A percentile compares a stretch with the other conserved stretches of the same genome.
Evolutionary conservation across 2,113 vertebrate species (phyloP).

Genomic region (Danionella cerebrum): DNA sequence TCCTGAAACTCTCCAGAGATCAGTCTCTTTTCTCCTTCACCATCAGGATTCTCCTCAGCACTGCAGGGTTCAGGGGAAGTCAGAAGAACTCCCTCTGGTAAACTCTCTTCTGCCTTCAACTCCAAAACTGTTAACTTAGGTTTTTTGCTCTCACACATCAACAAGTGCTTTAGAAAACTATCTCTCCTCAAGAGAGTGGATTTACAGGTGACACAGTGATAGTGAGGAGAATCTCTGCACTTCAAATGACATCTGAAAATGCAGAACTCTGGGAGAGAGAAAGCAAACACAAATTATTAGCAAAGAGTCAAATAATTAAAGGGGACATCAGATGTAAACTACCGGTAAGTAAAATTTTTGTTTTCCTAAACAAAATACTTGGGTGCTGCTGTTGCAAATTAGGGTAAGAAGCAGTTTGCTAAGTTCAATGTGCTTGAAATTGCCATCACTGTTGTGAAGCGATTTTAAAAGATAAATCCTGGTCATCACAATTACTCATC

Average conservation of each 20-base stretch:
- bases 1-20: background rate
- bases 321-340: too few relatives aligned
- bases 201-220: background rate
- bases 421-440: too few relatives aligned
- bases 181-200: constrained; percentile 14
- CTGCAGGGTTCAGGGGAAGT: background rate
- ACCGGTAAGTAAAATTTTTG: too few relatives aligned
- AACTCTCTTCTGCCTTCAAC: background rate
- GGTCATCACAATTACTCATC: too few relatives aligned
- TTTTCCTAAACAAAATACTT: too few relatives aligned
- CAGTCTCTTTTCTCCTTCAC: background rate
- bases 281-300: background rate
- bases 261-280: background rate
- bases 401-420: too few relatives aligned
- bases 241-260: constrained; percentile 10
- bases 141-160: background rate
- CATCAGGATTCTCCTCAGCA: background rate
- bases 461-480: too few relatives aligned
- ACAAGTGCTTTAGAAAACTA: constrained; percentile 1
- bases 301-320: background rate
- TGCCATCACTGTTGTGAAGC: too few relatives aligned
- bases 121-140: background rate
- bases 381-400: too few relatives aligned
- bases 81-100: background rate
- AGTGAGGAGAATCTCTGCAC: background rate